These are phyloP conservation scores for Tetropium fuscum DNA, from an alignment of 2,888 invertebrate genomes.

Conservation along the genomic window DNA sequence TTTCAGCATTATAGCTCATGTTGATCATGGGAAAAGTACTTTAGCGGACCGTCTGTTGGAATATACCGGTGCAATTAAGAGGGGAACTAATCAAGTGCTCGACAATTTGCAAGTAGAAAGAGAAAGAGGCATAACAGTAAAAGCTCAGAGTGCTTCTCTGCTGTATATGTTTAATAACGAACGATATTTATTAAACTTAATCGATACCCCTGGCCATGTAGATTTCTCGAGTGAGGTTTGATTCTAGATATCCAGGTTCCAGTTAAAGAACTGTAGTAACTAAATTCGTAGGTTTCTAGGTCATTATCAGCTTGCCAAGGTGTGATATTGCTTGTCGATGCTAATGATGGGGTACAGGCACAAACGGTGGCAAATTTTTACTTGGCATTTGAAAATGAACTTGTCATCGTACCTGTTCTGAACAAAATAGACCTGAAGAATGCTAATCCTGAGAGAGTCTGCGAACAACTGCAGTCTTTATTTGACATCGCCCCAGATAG, in stretches of 20 bases:
- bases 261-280: constrained; percentile 13
- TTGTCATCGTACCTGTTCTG: constrained; percentile 90
- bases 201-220: constrained; percentile 99
- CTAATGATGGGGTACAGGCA: constrained; percentile 96
- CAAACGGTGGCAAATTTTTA: constrained; percentile 98
- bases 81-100: constrained; percentile 77
- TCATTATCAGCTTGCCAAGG: constrained; percentile 95
- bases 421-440: constrained; percentile 97
- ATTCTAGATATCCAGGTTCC: neutral
- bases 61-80: constrained; percentile 84
- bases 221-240: constrained; percentile 95
- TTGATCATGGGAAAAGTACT: constrained; percentile 99
- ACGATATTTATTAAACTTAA: constrained; percentile 89
- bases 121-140: constrained; percentile 98
- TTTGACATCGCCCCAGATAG: constrained; percentile 83
- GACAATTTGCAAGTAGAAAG: constrained; percentile 90
- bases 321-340: constrained; percentile 94
- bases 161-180: constrained; percentile 78
- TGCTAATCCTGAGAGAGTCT: constrained; percentile 87
- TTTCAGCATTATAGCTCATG: constrained; percentile 98
- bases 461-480: constrained; percentile 80
- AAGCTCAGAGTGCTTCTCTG: constrained; percentile 95
- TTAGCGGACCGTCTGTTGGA: constrained; percentile 96
- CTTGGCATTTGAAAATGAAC: constrained; percentile 84
- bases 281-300: constrained; percentile 74